A percentile compares a stretch with the other conserved stretches of the same genome.
phyloP scores from a whole-genome alignment of 2,888 invertebrate genomes.

The Dicyrtoma fusca region DNA sequence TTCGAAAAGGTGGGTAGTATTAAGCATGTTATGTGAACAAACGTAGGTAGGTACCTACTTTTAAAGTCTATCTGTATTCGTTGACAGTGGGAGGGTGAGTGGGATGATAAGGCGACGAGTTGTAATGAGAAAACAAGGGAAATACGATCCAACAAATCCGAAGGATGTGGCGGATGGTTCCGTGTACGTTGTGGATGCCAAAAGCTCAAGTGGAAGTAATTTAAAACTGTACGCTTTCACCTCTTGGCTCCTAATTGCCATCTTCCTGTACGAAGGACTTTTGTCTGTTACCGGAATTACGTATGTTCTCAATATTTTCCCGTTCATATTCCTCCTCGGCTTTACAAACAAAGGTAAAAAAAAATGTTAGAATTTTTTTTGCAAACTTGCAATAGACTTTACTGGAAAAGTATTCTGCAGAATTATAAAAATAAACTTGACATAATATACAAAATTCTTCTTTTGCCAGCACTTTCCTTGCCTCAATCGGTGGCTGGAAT shows the following conservation, averaged over 20 bases:
- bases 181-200: slow-evolving; percentile 5
- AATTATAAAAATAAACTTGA: too few relatives aligned
- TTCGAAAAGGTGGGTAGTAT: too few relatives aligned
- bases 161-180: slow-evolving; percentile 8
- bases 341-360: slow-evolving; percentile 36
- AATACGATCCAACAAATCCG: slow-evolving; percentile 6
- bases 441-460: too few relatives aligned
- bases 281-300: slow-evolving; percentile 44
- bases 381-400: too few relatives aligned
- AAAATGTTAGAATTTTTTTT: too few relatives aligned
- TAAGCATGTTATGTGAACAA: too few relatives aligned
- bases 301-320: slow-evolving; percentile 42
- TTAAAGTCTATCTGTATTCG: too few relatives aligned
- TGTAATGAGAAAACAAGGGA: slow-evolving; percentile 12
- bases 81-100: slow-evolving; percentile 34
- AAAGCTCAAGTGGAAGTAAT: slow-evolving; percentile 32
- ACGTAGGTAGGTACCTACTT: too few relatives aligned
- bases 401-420: slow-evolving; percentile 34
- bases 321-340: slow-evolving; percentile 41
- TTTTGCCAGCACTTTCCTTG: slow-evolving; percentile 4
- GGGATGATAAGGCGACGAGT: slow-evolving; percentile 37
- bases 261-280: slow-evolving; percentile 47
- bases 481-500: slow-evolving; percentile 16
- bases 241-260: slow-evolving; percentile 43
- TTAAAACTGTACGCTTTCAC: slow-evolving; percentile 38